Conservation (phyloP, 2,113 vertebrate species). For the Cololabis saira region DNA sequence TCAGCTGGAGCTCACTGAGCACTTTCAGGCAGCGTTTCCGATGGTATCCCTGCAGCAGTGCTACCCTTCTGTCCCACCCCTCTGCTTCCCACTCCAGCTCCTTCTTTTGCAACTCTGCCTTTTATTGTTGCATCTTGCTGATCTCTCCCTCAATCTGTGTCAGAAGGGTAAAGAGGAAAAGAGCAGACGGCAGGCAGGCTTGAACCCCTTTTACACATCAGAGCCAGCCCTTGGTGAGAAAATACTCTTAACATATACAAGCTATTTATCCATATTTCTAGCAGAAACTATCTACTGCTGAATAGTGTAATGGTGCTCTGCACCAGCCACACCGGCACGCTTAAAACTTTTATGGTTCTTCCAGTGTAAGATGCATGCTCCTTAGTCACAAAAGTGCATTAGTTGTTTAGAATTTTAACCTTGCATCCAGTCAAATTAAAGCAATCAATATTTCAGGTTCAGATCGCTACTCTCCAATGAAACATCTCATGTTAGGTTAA, state of each 20-base stretch:
- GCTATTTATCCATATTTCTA: constrained; percentile 13
- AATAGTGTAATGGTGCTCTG: neutral
- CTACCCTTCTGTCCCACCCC: constrained; percentile 32
- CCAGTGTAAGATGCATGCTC: neutral
- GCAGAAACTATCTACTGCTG: neutral
- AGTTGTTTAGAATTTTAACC: neutral
- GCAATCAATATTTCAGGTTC: neutral
- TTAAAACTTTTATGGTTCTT: constrained; percentile 11
- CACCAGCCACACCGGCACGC: neutral
- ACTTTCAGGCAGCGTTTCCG: constrained; percentile 38
- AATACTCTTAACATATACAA: constrained; percentile 12
- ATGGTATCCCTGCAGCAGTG: constrained; percentile 41
- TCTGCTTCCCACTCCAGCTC: constrained; percentile 12
- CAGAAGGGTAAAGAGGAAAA: constrained; percentile 14
- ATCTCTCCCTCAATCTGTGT: constrained; percentile 20
- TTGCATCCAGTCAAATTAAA: neutral
- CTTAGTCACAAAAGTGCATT: constrained; percentile 1
- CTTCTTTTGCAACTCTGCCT: constrained; percentile 5
- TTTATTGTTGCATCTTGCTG: constrained; percentile 17
- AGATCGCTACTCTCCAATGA: no score
- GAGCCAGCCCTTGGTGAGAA: constrained; percentile 6
- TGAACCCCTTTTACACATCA: neutral
- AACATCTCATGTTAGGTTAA: no score
- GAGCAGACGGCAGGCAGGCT: constrained; percentile 28
- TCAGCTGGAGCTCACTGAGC: constrained; percentile 48